Percentiles rank a stretch among this genome's conserved stretches.
Evolutionary conservation across 2,113 vertebrate species (phyloP).

Genomic region (Aegypius monachus): DNA sequence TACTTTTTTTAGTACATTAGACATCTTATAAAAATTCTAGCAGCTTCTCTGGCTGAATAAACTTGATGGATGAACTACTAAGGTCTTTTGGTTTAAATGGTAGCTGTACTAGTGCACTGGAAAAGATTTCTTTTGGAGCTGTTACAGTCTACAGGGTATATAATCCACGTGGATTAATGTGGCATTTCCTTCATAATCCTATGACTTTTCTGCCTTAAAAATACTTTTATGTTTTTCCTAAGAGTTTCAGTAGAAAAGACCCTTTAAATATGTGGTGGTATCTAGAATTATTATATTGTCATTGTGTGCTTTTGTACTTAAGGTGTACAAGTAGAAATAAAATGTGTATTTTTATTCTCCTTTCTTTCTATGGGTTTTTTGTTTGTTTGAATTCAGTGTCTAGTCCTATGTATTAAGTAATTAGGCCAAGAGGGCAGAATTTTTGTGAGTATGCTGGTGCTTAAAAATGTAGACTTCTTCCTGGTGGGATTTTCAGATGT

Average conservation of each 20-base stretch:
- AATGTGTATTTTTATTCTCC: background rate
- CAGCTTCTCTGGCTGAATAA: background rate
- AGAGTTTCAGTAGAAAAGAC: background rate
- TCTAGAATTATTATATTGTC: background rate
- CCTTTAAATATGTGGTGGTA: background rate
- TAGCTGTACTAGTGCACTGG: background rate
- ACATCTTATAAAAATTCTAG: background rate
- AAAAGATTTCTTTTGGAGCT: constrained; percentile 20
- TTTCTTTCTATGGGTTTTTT: background rate
- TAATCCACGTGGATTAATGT: background rate
- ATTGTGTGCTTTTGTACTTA: background rate
- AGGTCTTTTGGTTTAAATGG: background rate
- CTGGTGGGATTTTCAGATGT: background rate
- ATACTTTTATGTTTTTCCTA: background rate
- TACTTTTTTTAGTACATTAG: background rate
- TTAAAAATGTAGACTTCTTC: background rate
- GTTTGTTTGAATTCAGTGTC: background rate
- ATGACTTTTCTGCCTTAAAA: background rate
- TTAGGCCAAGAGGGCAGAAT: background rate
- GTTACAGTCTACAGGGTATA: background rate
- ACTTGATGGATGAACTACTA: background rate
- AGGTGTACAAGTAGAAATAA: background rate
- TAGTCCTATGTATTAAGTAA: background rate
- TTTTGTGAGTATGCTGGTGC: background rate
- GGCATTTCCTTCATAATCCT: constrained; percentile 29